These are phyloP conservation scores for Misgurnus anguillicaudatus DNA, from an alignment of 2,113 vertebrate genomes.

Conservation along the genomic window DNA sequence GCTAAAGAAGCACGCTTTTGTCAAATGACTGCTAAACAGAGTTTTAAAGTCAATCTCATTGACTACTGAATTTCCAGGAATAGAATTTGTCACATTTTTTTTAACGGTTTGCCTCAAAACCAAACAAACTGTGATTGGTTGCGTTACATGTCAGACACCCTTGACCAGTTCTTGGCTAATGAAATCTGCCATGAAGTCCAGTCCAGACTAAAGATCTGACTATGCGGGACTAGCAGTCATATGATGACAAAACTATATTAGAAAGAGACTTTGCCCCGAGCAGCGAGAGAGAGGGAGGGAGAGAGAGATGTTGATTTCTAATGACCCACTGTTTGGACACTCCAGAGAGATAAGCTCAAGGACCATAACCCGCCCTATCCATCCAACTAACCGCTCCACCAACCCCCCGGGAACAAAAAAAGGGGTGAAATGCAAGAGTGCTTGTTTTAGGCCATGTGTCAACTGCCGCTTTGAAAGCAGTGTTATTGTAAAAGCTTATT, in stretches of 20 bases:
- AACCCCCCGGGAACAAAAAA: not conserved
- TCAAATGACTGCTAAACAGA: too few species aligned
- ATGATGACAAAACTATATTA: not conserved
- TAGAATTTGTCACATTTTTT: too few species aligned
- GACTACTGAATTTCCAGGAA: too few species aligned
- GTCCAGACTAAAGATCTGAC: too few species aligned
- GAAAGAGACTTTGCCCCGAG: not conserved
- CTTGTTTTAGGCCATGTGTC: conserved; percentile 8
- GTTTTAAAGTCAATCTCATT: too few species aligned
- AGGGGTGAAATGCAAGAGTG: not conserved
- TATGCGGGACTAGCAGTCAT: too few species aligned
- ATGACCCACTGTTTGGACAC: conserved; percentile 58
- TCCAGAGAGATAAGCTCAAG: conserved; percentile 56
- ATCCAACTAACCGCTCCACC: not conserved
- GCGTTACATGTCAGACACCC: too few species aligned
- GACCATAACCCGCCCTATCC: conserved; percentile 48
- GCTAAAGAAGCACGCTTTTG: too few species aligned
- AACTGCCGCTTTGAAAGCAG: not conserved
- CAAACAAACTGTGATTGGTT: too few species aligned
- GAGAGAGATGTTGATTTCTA: conserved; percentile 41
- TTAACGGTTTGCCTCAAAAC: too few species aligned
- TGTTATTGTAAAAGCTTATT: conserved; percentile 1
- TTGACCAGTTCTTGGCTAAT: too few species aligned
- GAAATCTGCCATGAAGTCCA: too few species aligned
- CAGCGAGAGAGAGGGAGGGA: conserved; percentile 4